A percentile compares a stretch with the other conserved stretches of the same genome.
phyloP scores from a whole-genome alignment of 1,140 invertebrate genomes.

The Tribolium madens region DNA sequence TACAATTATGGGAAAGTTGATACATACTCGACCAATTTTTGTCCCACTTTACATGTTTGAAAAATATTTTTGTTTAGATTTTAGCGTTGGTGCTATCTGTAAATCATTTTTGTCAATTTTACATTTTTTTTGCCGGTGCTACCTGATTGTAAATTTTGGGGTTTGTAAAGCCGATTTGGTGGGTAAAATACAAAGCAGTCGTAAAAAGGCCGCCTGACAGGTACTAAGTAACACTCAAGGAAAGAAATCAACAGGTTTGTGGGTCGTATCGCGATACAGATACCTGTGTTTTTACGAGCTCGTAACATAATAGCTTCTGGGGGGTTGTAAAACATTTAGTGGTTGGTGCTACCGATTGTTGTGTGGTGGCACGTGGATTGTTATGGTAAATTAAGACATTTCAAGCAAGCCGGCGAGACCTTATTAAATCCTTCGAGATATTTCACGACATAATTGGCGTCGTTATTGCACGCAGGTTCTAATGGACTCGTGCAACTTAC shows the following conservation, averaged over 20 bases:
- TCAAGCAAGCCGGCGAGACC: not conserved
- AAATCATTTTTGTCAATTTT: too few species aligned
- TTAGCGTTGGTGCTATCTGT: too few species aligned
- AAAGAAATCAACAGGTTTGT: constrained; percentile 50
- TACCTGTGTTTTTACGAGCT: constrained; percentile 51
- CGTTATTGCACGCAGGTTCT: constrained; percentile 17
- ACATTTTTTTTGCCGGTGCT: too few species aligned
- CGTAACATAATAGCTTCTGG: constrained; percentile 48
- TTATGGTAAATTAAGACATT: constrained; percentile 32
- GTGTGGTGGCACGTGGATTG: constrained; percentile 27
- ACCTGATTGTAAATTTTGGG: not conserved
- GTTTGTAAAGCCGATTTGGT: not conserved
- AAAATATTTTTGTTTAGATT: too few species aligned
- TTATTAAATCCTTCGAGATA: constrained; percentile 33
- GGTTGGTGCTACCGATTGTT: constrained; percentile 37
- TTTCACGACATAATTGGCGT: constrained; percentile 18
- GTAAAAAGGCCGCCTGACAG: constrained; percentile 41
- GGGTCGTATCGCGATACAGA: constrained; percentile 45
- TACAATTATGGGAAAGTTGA: too few species aligned
- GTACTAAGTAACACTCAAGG: constrained; percentile 46
- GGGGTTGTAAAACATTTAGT: constrained; percentile 50
- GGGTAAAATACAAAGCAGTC: constrained; percentile 19
- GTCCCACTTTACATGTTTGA: too few species aligned
- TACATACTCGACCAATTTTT: too few species aligned
- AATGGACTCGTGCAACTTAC: constrained; percentile 20